A percentile compares a stretch with the other conserved stretches of the same genome.
These are phyloP conservation scores for Rhyzopertha dominica DNA, from an alignment of 1,140 invertebrate genomes.

Conservation along the genomic window DNA sequence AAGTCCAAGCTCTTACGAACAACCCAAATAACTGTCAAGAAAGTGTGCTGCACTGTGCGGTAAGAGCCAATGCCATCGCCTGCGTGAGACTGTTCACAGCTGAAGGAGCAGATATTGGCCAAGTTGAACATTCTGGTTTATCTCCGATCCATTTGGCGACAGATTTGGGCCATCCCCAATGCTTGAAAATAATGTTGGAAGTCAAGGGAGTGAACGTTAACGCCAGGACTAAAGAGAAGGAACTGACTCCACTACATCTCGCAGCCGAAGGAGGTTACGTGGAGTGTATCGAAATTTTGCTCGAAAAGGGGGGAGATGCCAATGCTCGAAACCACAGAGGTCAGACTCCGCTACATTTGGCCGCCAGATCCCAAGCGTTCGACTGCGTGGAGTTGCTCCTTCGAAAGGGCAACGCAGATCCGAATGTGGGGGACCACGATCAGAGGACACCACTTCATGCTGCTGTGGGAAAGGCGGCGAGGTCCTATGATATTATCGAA, in stretches of 20 bases:
- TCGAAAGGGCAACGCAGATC: constrained; percentile 64
- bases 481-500: constrained; percentile 71
- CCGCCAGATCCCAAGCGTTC: constrained; percentile 66
- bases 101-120: constrained; percentile 65
- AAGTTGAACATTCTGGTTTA: constrained; percentile 62
- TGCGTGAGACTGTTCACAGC: constrained; percentile 66
- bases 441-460: constrained; percentile 71
- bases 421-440: constrained; percentile 71
- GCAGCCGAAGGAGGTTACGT: constrained; percentile 73
- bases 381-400: constrained; percentile 73
- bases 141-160: constrained; percentile 73
- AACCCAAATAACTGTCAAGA: constrained; percentile 62
- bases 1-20: constrained; percentile 49
- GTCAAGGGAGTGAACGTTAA: constrained; percentile 58
- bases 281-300: constrained; percentile 65
- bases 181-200: constrained; percentile 63
- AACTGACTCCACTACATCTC: constrained; percentile 72
- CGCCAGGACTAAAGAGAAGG: constrained; percentile 59
- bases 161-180: constrained; percentile 65
- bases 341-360: constrained; percentile 73
- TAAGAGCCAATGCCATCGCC: constrained; percentile 66
- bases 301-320: constrained; percentile 67
- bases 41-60: constrained; percentile 71
- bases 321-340: constrained; percentile 66
- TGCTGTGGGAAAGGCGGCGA: constrained; percentile 68